Percentiles rank a stretch among this genome's conserved stretches.
Evolutionary conservation across 2,888 invertebrate genomes (phyloP).

Genomic region (Toxonevra muliebris): DNA sequence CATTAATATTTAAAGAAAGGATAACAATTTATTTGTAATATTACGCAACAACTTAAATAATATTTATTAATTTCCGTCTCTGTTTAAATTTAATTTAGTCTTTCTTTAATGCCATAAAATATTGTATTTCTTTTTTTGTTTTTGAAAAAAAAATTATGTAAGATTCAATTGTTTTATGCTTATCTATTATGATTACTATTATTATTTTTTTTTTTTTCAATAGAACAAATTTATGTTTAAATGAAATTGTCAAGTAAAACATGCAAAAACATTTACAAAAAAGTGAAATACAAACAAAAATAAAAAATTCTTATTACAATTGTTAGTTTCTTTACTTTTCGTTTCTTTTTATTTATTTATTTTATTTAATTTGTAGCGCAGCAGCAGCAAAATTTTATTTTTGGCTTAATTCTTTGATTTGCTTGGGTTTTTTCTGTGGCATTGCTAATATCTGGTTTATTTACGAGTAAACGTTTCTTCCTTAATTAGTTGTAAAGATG

Average conservation of each 20-base stretch:
- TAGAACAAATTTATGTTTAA: slow-evolving; percentile 18
- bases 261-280: slow-evolving; percentile 13
- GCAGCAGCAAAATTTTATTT: background rate
- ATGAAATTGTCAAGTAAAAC: slow-evolving; percentile 23
- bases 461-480: background rate
- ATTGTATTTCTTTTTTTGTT: slow-evolving; percentile 8
- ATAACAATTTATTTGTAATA: slow-evolving; percentile 1
- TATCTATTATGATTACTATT: background rate
- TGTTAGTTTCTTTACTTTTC: slow-evolving; percentile 16
- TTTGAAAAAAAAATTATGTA: slow-evolving; percentile 14
- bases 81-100: slow-evolving; percentile 3
- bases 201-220: slow-evolving; percentile 17
- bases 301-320: slow-evolving; percentile 6
- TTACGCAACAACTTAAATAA: background rate
- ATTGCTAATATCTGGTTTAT: background rate
- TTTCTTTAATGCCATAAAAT: slow-evolving; percentile 17
- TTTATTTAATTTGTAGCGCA: background rate
- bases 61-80: slow-evolving; percentile 6
- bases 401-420: background rate
- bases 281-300: slow-evolving; percentile 15
- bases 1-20: too few relatives aligned
- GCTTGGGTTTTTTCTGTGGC: background rate
- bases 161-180: slow-evolving; percentile 3
- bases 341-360: background rate
- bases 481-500: too few relatives aligned